Conservation (phyloP, 2,888 invertebrate species). For the Steinernema scapterisci region DNA sequence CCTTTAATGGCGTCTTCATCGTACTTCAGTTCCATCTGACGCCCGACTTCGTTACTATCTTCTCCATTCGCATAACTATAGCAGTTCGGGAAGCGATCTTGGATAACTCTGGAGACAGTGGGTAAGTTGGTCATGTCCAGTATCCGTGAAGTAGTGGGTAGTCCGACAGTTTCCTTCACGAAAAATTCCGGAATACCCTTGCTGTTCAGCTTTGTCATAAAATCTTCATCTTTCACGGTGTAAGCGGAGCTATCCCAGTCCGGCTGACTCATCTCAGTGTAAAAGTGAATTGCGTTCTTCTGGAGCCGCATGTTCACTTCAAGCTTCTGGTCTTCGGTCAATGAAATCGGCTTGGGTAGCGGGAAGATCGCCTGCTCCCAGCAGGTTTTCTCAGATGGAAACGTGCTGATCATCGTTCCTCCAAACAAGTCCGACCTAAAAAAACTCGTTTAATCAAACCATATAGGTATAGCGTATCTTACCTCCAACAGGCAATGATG, state of each 20-base stretch:
- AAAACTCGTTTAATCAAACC: neutral
- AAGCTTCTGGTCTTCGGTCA: neutral
- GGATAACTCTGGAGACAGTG: neutral
- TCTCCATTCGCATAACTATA: neutral
- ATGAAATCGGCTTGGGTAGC: slow-evolving; percentile 1
- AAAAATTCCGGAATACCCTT: neutral
- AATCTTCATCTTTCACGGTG: neutral
- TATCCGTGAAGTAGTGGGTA: neutral
- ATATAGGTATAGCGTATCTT: neutral
- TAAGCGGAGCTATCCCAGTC: neutral
- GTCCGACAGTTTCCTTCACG: neutral
- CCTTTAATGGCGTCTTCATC: neutral
- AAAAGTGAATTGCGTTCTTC: neutral
- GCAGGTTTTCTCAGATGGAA: slow-evolving; percentile 34
- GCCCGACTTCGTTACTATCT: neutral
- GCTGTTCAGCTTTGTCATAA: slow-evolving; percentile 9
- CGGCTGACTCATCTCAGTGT: neutral
- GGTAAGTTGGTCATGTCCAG: slow-evolving; percentile 19
- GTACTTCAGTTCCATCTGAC: neutral
- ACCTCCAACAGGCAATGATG: slow-evolving; percentile 40
- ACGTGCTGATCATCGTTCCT: slow-evolving; percentile 37
- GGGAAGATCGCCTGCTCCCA: slow-evolving; percentile 43
- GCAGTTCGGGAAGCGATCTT: neutral
- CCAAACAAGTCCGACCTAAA: slow-evolving; percentile 37
- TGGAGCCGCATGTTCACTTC: neutral